These are phyloP conservation scores for Peromyscus nudipes DNA, from an alignment of 2,797 vertebrate genomes.

Conservation along the genomic window DNA sequence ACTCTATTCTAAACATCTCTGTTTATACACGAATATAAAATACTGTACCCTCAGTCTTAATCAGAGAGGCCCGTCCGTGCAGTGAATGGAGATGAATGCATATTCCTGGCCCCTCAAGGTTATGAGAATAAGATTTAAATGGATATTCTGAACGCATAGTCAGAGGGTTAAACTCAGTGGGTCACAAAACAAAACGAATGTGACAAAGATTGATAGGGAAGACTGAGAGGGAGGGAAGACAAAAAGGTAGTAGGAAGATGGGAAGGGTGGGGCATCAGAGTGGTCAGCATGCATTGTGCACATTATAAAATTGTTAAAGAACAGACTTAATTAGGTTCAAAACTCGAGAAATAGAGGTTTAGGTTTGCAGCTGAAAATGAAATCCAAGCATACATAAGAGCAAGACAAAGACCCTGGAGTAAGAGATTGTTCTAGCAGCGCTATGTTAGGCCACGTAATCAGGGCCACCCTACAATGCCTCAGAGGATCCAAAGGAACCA, in stretches of 20 bases:
- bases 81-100: neutral
- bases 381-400: slow-evolving; percentile 19
- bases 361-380: neutral
- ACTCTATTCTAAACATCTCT: neutral
- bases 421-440: neutral
- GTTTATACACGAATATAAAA: neutral
- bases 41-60: neutral
- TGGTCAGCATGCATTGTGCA: too few species aligned
- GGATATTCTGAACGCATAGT: neutral
- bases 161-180: neutral
- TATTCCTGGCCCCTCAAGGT: neutral
- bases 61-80: neutral
- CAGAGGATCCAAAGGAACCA: neutral
- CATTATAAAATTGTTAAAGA: neutral
- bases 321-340: neutral
- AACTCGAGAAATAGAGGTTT: neutral
- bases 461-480: neutral
- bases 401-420: neutral
- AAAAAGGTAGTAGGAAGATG: too few species aligned
- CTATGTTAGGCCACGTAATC: neutral
- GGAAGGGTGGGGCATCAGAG: too few species aligned
- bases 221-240: neutral
- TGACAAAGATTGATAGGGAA: neutral
- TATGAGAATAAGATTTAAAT: neutral
- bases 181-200: neutral